Evolutionary conservation across 2,888 invertebrate species (phyloP).

Genomic region (Ypsolopha sequella): DNA sequence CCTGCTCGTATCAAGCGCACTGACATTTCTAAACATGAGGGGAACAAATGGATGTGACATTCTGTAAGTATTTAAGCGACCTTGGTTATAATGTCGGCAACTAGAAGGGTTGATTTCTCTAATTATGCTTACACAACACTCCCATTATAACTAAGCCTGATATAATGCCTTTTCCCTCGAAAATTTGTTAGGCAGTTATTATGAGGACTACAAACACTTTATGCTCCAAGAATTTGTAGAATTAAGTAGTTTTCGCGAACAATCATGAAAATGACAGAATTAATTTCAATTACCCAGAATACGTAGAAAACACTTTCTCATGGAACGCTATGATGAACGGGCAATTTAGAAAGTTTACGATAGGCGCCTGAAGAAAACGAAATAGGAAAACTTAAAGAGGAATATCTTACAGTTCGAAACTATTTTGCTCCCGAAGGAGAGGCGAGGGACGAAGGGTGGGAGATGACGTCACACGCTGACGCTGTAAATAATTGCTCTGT

Average conservation of each 20-base stretch:
- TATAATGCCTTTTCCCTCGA: conserved; percentile 22
- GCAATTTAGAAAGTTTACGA: conserved; percentile 20
- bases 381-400: conserved; percentile 31
- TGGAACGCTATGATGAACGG: conserved; percentile 10
- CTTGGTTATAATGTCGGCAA: conserved; percentile 44
- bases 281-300: not conserved
- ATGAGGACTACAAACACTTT: not conserved
- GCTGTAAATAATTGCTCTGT: conserved; percentile 70
- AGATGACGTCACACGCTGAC: conserved; percentile 55
- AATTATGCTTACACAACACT: conserved; percentile 32
- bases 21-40: conserved; percentile 65
- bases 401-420: conserved; percentile 42
- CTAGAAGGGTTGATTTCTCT: conserved; percentile 40
- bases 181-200: conserved; percentile 14
- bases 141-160: conserved; percentile 24
- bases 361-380: conserved; percentile 27
- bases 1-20: conserved; percentile 42
- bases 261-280: conserved; percentile 5
- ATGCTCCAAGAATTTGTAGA: not conserved
- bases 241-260: conserved; percentile 3
- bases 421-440: conserved; percentile 47
- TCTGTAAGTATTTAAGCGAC: conserved; percentile 53
- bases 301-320: conserved; percentile 2
- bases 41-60: conserved; percentile 63
- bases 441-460: conserved; percentile 16